Percentiles rank a stretch among this genome's conserved stretches.
Conservation (phyloP, 1,140 invertebrate species). For the Magallana angulata region DNA sequence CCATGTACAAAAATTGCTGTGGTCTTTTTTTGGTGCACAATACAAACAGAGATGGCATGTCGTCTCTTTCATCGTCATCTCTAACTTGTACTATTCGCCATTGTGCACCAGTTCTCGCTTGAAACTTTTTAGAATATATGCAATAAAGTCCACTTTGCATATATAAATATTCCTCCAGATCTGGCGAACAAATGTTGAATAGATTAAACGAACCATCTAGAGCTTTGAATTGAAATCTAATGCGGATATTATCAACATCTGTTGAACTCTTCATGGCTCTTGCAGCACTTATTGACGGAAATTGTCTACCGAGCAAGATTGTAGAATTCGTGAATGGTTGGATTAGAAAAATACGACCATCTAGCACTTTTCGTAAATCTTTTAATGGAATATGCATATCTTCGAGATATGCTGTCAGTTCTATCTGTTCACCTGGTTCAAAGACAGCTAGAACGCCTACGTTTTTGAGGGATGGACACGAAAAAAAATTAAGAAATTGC, state of each 20-base stretch:
- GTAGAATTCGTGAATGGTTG: neutral
- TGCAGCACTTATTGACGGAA: neutral
- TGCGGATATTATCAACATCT: neutral
- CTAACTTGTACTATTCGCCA: neutral
- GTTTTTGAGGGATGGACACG: neutral
- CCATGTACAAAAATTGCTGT: neutral
- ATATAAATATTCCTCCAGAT: neutral
- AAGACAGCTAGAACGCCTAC: neutral
- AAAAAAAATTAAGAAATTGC: neutral
- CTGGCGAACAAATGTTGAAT: neutral
- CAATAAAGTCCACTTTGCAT: neutral
- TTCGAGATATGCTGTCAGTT: neutral
- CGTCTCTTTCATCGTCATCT: neutral
- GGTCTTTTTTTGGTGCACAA: neutral
- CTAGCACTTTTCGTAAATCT: neutral
- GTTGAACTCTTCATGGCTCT: neutral
- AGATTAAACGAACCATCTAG: neutral
- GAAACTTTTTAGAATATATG: neutral
- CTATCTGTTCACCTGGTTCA: neutral
- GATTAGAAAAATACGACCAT: neutral
- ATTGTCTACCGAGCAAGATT: neutral
- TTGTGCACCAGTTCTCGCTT: neutral
- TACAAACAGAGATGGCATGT: neutral
- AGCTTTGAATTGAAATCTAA: neutral
- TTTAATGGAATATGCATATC: neutral